Evolutionary conservation across 2,888 invertebrate genomes (phyloP).

Genomic region (Diadromus collaris): DNA sequence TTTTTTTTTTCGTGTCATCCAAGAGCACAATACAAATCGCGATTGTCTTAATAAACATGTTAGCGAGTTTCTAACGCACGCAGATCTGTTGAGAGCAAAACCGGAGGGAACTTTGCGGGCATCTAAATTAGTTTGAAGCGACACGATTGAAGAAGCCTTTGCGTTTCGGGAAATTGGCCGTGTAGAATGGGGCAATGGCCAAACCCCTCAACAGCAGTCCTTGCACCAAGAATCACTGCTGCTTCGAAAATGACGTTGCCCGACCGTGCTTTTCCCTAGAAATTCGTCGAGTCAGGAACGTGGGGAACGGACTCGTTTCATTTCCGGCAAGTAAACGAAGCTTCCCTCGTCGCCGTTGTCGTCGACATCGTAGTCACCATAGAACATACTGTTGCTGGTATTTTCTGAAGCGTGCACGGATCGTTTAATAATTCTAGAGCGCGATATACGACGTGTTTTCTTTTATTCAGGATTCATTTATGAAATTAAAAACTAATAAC

Average conservation of each 20-base stretch:
- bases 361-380: conserved; percentile 23
- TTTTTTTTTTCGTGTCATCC: no score
- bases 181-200: conserved; percentile 12
- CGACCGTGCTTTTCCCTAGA: conserved; percentile 32
- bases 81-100: not conserved
- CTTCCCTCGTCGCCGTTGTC: conserved; percentile 34
- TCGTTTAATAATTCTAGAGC: not conserved
- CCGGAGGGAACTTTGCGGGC: not conserved
- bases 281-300: conserved; percentile 39
- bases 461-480: no score
- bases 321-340: conserved; percentile 59
- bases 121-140: not conserved
- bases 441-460: not conserved
- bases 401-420: not conserved
- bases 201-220: not conserved
- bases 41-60: no score
- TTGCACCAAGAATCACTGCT: not conserved
- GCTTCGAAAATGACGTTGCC: conserved; percentile 36
- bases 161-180: conserved; percentile 38
- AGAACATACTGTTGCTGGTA: conserved; percentile 17
- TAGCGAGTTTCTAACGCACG: not conserved
- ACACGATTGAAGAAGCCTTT: conserved; percentile 19
- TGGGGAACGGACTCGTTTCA: conserved; percentile 55
- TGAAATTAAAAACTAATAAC: no score
- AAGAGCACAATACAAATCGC: no score